Evolutionary conservation across 2,797 vertebrate species (phyloP).

Genomic region (Morus bassanus): DNA sequence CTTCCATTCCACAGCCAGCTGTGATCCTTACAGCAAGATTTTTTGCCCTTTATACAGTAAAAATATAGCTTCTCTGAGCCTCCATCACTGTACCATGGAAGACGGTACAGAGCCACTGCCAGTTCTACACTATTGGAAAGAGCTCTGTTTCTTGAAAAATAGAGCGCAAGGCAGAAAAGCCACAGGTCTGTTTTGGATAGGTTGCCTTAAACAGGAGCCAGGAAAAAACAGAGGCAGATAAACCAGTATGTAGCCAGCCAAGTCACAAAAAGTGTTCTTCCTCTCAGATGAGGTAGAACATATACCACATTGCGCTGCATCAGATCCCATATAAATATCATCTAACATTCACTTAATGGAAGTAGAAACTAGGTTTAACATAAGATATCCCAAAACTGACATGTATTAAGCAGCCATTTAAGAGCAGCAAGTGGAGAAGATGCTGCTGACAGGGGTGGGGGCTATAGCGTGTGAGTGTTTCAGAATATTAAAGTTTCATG

Average conservation of each 20-base stretch:
- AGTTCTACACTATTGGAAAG: neutral
- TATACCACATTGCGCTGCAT: neutral
- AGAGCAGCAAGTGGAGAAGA: neutral
- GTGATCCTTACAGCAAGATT: neutral
- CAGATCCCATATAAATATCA: neutral
- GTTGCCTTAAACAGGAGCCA: neutral
- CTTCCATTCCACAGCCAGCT: neutral
- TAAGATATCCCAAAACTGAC: neutral
- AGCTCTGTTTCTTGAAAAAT: neutral
- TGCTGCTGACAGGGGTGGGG: neutral
- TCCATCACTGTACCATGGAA: neutral
- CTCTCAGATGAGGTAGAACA: neutral
- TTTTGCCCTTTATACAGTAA: neutral
- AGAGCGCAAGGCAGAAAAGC: neutral
- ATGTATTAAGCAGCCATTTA: neutral
- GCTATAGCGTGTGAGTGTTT: neutral
- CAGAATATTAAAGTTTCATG: neutral
- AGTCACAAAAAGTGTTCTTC: neutral
- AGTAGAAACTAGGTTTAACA: neutral
- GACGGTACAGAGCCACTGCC: neutral
- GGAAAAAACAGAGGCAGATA: neutral
- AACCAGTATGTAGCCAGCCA: neutral
- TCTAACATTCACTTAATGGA: neutral
- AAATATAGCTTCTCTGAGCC: neutral
- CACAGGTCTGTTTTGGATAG: neutral